Evolutionary conservation across 2,888 invertebrate genomes (phyloP).

Genomic region (Leucophenga maculata): DNA sequence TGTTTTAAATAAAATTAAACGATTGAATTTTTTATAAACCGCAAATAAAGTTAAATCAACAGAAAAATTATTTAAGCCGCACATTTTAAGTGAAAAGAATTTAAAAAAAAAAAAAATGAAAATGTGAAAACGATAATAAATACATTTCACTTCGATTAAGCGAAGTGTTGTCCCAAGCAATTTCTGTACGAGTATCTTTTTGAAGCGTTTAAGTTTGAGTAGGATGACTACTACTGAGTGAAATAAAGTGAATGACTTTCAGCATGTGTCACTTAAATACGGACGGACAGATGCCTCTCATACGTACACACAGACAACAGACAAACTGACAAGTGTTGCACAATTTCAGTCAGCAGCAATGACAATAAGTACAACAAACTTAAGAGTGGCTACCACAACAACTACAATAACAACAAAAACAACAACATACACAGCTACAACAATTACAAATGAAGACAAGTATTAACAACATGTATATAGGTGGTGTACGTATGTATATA

Average conservation of each 20-base stretch:
- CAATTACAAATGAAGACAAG: no score
- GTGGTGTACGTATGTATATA: slow-evolving; percentile 1
- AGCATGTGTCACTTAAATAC: slow-evolving; percentile 43
- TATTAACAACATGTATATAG: slow-evolving; percentile 6
- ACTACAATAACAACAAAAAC: background rate
- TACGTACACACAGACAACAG: no score
- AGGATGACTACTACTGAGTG: no score
- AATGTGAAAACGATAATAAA: background rate
- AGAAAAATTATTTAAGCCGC: background rate
- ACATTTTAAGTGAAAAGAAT: background rate
- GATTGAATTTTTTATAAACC: no score
- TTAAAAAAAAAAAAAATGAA: background rate
- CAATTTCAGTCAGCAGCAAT: background rate
- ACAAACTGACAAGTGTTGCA: no score
- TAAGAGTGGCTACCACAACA: background rate
- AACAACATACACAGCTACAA: background rate
- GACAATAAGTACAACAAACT: background rate
- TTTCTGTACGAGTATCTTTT: background rate
- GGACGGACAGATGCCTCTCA: no score
- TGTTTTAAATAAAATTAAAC: background rate
- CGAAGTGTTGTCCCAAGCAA: background rate
- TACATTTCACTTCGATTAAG: background rate
- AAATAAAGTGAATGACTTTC: slow-evolving; percentile 46
- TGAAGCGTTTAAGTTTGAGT: no score
- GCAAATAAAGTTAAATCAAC: no score